Evolutionary conservation across 2,797 vertebrate genomes (phyloP), one percentile per base, ranked within the genome.

Genomic region (Danio choprae): DNA sequence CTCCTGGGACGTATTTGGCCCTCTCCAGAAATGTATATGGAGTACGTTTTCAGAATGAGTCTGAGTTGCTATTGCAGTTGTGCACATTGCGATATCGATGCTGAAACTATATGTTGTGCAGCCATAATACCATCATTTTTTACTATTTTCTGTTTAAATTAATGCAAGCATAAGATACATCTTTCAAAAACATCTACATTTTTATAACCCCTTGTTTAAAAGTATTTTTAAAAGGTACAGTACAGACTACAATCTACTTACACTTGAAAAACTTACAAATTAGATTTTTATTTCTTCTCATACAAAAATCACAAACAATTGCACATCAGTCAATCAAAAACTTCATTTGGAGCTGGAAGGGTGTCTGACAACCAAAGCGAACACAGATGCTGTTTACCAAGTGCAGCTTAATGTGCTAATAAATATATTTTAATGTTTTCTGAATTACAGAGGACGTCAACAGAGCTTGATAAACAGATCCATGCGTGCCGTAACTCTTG

Each of bases 381-480:
- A 81, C 69, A 62, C 65, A 71, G 69, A 64, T 82, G 80, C 70
- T 74, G 7, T 82, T 85, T 77, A 86, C 55, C n/a, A 73, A 77
- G 60, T 43, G 60, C 22, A 65, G 70, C 70, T 48, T 76, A 79
- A 80, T 72, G 78, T 38, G 51, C 10, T 75, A 55, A 56, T 84
- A 77, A 84, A 85, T 84, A 82, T 46, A 58, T 78, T 82, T 74
- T 72, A 80, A 82, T 48, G 65, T 50, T 85, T 46, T 70, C 22
- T 62, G 51, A 80, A 80, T 77, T 46, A 74, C 38, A 72, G 44
- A 50, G 11, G 68, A 75, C 22, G 74, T 60, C 79, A 71, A 46
- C 51, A 73, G 38, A 29, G 20, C 51, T 55, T 36, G 67, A 79
- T 60, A 63, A 77, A 74, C n/a, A 1, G 79, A 48, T 70, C 36